These are phyloP conservation scores for Hetaerina americana DNA, from an alignment of 1,140 invertebrate genomes.

Conservation along the genomic window DNA sequence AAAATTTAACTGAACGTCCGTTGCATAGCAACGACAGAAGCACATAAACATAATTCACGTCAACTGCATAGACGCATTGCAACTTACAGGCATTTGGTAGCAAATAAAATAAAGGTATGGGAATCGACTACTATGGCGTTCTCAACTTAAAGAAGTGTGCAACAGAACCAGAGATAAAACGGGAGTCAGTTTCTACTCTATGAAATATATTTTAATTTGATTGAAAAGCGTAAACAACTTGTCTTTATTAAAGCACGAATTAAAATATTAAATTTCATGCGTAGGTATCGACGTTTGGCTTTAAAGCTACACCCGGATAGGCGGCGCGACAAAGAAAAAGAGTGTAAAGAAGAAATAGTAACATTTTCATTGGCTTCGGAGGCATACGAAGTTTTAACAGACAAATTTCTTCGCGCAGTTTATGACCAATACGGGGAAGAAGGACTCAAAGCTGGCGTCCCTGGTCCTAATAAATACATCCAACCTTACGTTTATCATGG, in stretches of 20 bases:
- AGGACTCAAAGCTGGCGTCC: conserved; percentile 63
- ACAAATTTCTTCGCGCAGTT: conserved; percentile 54
- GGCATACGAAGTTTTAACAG: conserved; percentile 68
- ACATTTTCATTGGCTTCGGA: conserved; percentile 41
- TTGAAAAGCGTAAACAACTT: background rate
- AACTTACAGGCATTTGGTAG: too few species aligned
- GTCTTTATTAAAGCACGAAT: background rate
- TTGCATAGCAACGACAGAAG: too few species aligned
- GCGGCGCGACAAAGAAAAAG: conserved; percentile 12
- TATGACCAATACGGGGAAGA: conserved; percentile 85
- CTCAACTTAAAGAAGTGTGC: conserved; percentile 50
- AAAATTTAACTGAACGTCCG: too few species aligned
- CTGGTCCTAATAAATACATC: conserved; percentile 44
- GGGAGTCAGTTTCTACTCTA: conserved; percentile 37
- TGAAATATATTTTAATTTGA: conserved; percentile 8
- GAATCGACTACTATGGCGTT: conserved; percentile 67
- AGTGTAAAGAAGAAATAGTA: conserved; percentile 15
- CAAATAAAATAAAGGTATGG: too few species aligned
- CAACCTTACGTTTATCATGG: conserved; percentile 70
- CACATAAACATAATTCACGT: too few species aligned
- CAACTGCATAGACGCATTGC: too few species aligned
- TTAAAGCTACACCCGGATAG: conserved; percentile 47
- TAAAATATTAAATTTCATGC: background rate
- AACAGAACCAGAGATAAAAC: conserved; percentile 55
- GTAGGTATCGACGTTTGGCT: conserved; percentile 46